Evolutionary conservation across 2,113 vertebrate genomes (phyloP), one percentile per base, ranked within the genome.

Genomic region (Nematolebias whitei): DNA sequence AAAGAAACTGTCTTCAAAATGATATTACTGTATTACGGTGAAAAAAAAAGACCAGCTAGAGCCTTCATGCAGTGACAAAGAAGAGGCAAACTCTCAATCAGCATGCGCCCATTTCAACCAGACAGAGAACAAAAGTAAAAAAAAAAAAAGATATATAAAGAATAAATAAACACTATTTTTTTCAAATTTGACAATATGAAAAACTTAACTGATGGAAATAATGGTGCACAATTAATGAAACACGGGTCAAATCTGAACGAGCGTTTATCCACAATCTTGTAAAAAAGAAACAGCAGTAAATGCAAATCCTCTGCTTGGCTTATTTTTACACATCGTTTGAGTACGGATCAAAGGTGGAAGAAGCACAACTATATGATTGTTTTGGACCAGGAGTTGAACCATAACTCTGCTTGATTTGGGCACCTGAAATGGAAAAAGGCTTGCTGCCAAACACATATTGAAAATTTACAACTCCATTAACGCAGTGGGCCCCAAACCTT

Each of bases 241-340:
- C 20, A 23, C 2, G 9, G 68, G 41, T 57, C 49, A 44, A 52
- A 50, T 43, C 48, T 53, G 19, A 57, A 19, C 29, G 70, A n/a
- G 26, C 15, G 0, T 53, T 61, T 11, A 18, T 12, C 32, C 56
- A 11, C 35, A 23, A 39, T 41, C 70, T 78, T 67, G 41, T 44
- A 63, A 26, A 24, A 24, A 24, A 80, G 64, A 55, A 44, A 85
- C 73, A 49, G 55, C 60, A 75, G 58, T n/a, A 32, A 68, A 74
- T 57, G 57, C 23, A 80, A 71, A 71, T 12, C 3, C 57, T 29
- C 1, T 5, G 24, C 71, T 82, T 79, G 74, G 90, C 85, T 85
- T 92, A 80, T 84, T 77, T 29, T 66, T 3, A 77, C 70, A 61
- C 9, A 49, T 32, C 20, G 85, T 85, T 88, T 90, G 90, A 70